A percentile compares a stretch with the other conserved stretches of the same genome.
phyloP scores from a whole-genome alignment of 2,888 invertebrate species.

The Drosophila kanekoi region DNA sequence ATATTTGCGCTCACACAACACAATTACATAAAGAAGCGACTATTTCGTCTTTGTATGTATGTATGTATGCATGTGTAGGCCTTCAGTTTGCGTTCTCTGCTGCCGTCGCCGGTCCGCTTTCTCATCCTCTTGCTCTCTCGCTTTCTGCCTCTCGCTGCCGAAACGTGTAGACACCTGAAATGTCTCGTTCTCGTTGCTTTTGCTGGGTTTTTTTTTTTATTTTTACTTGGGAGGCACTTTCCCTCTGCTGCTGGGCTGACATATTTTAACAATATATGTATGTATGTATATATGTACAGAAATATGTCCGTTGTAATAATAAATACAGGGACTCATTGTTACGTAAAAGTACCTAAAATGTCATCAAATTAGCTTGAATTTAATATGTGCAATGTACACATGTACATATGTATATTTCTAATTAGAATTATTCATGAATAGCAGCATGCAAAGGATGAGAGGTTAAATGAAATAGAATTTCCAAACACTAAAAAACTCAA shows the following conservation, averaged over 20 bases:
- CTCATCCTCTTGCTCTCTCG: conserved; percentile 18
- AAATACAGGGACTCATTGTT: background rate
- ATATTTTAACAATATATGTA: background rate
- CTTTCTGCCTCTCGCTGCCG: conserved; percentile 12
- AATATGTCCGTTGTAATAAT: background rate
- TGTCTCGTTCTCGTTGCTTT: conserved; percentile 51
- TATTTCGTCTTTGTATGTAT: background rate
- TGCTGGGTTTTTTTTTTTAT: conserved; percentile 10
- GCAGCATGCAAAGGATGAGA: no score
- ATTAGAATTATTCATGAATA: no score
- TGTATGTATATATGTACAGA: conserved; percentile 2
- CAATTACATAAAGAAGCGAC: conserved; percentile 14
- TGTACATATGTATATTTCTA: no score
- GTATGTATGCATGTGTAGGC: background rate
- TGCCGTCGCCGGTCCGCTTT: conserved; percentile 10
- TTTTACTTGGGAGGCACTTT: conserved; percentile 7
- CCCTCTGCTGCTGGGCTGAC: conserved; percentile 1
- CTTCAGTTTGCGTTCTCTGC: conserved; percentile 10
- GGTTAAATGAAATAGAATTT: no score
- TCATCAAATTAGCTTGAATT: no score
- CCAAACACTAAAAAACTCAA: no score
- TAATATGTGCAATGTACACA: no score
- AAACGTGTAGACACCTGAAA: conserved; percentile 43
- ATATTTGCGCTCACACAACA: conserved; percentile 32
- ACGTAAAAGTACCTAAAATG: background rate